phyloP scores from a whole-genome alignment of 2,797 vertebrate genomes.

The Chaetodon trifasciatus region DNA sequence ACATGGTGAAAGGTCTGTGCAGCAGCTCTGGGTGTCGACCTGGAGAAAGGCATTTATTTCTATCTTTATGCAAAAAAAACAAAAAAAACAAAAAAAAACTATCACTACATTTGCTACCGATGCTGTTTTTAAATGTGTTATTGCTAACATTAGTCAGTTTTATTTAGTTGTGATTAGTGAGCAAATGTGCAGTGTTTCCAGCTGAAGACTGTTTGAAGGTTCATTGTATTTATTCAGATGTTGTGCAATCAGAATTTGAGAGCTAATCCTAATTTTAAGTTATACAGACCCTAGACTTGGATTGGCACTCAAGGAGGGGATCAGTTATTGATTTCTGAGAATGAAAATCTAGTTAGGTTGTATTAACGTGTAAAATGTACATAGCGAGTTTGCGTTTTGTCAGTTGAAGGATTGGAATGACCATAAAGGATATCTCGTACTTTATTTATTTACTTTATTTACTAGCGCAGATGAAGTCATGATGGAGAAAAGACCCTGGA shows the following conservation, averaged over 20 bases:
- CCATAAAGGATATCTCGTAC: slow-evolving; percentile 17
- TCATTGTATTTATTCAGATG: slow-evolving; percentile 36
- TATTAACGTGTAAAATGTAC: slow-evolving; percentile 30
- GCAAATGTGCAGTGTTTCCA: not conserved
- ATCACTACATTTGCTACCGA: not conserved
- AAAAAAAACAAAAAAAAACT: not conserved
- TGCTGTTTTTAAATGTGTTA: slow-evolving; percentile 21
- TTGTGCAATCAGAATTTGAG: slow-evolving; percentile 13
- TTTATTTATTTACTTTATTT: slow-evolving; percentile 75
- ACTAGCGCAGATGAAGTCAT: slow-evolving; percentile 38
- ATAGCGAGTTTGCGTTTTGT: slow-evolving; percentile 24
- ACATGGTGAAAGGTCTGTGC: slow-evolving; percentile 1
- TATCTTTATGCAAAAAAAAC: not conserved
- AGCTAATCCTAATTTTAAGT: slow-evolving; percentile 22
- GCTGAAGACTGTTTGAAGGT: slow-evolving; percentile 31
- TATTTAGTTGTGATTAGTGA: not conserved
- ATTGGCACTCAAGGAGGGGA: slow-evolving; percentile 9
- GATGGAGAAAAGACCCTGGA: slow-evolving; percentile 20
- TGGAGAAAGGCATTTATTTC: not conserved
- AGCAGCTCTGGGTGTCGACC: not conserved
- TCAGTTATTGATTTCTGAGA: slow-evolving; percentile 29
- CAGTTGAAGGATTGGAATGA: slow-evolving; percentile 49
- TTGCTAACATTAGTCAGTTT: not conserved
- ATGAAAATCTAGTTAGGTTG: slow-evolving; percentile 19
- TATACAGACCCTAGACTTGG: slow-evolving; percentile 6